These are phyloP conservation scores for Meteorus sp. DNA, from an alignment of 1,140 invertebrate species.

Conservation along the genomic window DNA sequence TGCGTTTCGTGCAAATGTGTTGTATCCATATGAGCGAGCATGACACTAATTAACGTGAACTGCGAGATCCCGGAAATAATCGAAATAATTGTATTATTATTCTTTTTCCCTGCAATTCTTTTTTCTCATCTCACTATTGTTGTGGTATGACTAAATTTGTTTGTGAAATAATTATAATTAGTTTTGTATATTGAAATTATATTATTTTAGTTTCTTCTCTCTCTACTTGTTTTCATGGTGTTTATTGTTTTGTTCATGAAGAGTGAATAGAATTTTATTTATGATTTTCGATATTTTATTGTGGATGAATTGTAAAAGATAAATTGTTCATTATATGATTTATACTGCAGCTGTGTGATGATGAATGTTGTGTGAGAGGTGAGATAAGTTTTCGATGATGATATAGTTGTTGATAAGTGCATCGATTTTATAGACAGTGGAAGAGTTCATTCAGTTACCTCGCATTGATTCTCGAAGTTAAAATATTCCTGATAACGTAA, in stretches of 20 bases:
- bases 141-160: no score
- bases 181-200: no score
- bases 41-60: slow-evolving; percentile 13
- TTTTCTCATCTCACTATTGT: background rate
- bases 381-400: slow-evolving; percentile 21
- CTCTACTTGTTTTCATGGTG: background rate
- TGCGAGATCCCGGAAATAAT: slow-evolving; percentile 12
- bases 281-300: no score
- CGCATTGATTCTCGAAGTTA: no score
- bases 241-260: background rate
- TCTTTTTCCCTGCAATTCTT: background rate
- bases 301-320: no score
- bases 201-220: no score
- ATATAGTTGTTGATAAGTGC: slow-evolving; percentile 24
- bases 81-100: background rate
- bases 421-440: slow-evolving; percentile 22
- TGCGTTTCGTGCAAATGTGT: background rate
- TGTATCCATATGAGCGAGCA: slow-evolving; percentile 15
- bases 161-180: no score
- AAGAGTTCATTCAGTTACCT: slow-evolving; percentile 14
- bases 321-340: slow-evolving; percentile 9
- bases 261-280: background rate
- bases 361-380: slow-evolving; percentile 7
- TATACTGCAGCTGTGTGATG: background rate
- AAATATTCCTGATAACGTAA: no score